Evolutionary conservation across 1,140 invertebrate genomes (phyloP).

Genomic region (Paracyclopina nana): DNA sequence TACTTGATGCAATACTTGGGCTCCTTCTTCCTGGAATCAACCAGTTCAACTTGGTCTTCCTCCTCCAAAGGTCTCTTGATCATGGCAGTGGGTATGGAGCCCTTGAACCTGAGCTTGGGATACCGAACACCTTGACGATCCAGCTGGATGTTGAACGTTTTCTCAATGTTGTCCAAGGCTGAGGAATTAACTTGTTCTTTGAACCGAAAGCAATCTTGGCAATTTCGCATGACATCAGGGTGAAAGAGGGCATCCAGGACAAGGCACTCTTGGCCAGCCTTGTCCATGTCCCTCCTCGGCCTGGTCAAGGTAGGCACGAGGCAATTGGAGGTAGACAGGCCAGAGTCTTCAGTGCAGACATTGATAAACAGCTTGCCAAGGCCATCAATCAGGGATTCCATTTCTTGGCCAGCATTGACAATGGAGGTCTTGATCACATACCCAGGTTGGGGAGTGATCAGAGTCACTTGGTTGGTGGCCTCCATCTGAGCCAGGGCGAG

Average conservation of each 20-base stretch:
- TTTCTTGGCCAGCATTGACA: not conserved
- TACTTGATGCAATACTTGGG: no score
- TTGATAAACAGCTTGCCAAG: slow-evolving; percentile 18
- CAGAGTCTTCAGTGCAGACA: slow-evolving; percentile 16
- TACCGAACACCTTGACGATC: not conserved
- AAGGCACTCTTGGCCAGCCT: not conserved
- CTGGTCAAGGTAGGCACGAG: no score
- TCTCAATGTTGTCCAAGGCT: slow-evolving; percentile 3
- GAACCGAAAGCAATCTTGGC: not conserved
- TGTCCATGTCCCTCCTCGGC: slow-evolving; percentile 1
- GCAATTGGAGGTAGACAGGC: no score
- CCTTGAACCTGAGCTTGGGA: slow-evolving; percentile 12
- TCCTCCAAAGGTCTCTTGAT: not conserved
- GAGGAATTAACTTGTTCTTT: slow-evolving; percentile 1
- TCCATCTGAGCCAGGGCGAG: no score
- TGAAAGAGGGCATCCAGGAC: slow-evolving; percentile 5
- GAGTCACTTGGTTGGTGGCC: no score
- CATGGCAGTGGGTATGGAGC: not conserved
- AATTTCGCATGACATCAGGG: not conserved
- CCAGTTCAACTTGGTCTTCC: no score
- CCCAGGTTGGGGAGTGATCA: slow-evolving; percentile 15
- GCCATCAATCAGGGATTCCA: no score
- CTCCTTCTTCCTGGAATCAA: no score
- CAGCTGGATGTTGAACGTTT: not conserved
- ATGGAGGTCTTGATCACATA: slow-evolving; percentile 12